phyloP scores from a whole-genome alignment of 2,888 invertebrate genomes.

The Calliphora vomitoria region DNA sequence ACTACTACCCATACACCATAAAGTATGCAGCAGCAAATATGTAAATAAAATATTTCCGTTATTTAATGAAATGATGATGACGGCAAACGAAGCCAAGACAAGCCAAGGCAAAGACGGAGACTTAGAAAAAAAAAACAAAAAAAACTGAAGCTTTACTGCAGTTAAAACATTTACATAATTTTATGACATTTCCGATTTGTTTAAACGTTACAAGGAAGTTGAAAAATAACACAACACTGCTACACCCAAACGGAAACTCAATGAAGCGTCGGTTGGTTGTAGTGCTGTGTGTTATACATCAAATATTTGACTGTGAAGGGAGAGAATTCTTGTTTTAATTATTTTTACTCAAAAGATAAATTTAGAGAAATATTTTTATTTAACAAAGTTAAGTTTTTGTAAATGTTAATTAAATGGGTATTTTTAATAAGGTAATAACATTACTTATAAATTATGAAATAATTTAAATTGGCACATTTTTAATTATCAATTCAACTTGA shows the following conservation, averaged over 20 bases:
- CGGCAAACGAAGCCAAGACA: neutral
- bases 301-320: neutral
- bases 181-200: constrained; percentile 67
- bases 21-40: constrained; percentile 63
- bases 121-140: neutral
- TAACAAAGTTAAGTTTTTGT: too few relatives aligned
- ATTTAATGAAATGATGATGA: constrained; percentile 54
- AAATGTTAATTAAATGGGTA: too few relatives aligned
- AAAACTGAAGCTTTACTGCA: constrained; percentile 18
- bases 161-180: constrained; percentile 58
- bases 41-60: constrained; percentile 62
- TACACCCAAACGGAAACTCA: constrained; percentile 59
- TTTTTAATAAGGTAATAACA: too few relatives aligned
- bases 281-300: neutral
- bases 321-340: too few relatives aligned
- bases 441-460: too few relatives aligned
- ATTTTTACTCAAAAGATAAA: too few relatives aligned
- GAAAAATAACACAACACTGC: constrained; percentile 12
- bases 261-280: constrained; percentile 16
- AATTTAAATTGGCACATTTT: too few relatives aligned
- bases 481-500: too few relatives aligned
- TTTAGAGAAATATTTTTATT: too few relatives aligned
- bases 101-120: constrained; percentile 6
- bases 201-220: constrained; percentile 43
- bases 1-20: constrained; percentile 10